Conservation (phyloP, 2,797 vertebrate species). For the Ambastaia sidthimunki region DNA sequence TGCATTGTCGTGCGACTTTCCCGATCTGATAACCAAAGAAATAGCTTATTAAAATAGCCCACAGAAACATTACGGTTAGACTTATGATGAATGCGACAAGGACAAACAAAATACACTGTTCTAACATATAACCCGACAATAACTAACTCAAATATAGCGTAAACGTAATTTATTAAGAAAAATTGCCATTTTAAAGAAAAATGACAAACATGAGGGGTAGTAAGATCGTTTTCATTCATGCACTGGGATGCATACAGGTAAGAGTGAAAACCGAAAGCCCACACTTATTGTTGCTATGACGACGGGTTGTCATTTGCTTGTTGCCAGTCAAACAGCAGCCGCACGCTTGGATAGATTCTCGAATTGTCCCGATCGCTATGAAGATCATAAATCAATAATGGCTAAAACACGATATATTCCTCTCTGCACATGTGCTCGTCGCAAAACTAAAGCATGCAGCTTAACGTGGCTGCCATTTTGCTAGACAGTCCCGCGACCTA, state of each 20-base stretch:
- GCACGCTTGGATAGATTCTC: conserved; percentile 13
- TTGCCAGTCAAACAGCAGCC: conserved; percentile 45
- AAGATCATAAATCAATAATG: background rate
- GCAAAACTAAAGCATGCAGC: conserved; percentile 21
- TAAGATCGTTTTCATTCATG: background rate
- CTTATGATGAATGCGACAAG: background rate
- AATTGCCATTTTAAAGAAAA: background rate
- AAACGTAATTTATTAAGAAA: background rate
- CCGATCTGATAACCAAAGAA: conserved; percentile 10
- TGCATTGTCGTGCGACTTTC: conserved; percentile 83
- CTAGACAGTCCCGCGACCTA: conserved; percentile 45
- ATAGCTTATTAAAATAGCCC: background rate
- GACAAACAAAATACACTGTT: background rate
- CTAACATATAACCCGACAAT: conserved; percentile 15
- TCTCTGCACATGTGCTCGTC: background rate
- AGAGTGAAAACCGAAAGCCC: conserved; percentile 17
- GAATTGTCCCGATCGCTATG: background rate
- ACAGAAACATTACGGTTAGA: background rate
- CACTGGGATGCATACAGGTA: conserved; percentile 28
- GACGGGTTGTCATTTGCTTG: conserved; percentile 54
- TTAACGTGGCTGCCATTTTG: conserved; percentile 61
- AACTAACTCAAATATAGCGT: background rate
- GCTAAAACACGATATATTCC: background rate
- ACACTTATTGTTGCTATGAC: conserved; percentile 60
- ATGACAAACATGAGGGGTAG: background rate